Evolutionary conservation across 2,888 invertebrate genomes (phyloP).

Genomic region (Tyria jacobaeae): DNA sequence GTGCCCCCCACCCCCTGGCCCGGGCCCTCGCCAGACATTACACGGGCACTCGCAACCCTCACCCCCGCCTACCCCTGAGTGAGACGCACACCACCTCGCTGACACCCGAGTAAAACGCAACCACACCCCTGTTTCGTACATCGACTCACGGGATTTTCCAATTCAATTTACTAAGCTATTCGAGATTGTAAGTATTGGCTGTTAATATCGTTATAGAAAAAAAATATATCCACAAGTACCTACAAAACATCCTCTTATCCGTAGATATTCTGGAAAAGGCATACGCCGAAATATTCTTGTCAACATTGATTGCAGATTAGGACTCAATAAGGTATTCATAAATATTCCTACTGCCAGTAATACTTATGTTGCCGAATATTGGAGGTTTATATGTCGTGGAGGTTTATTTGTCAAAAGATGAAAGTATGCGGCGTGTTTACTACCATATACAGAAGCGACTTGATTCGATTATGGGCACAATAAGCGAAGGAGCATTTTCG

Average conservation of each 20-base stretch:
- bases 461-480: conserved; percentile 85
- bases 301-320: conserved; percentile 42
- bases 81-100: conserved; percentile 65
- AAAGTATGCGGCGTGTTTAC: conserved; percentile 71
- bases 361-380: conserved; percentile 48
- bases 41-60: conserved; percentile 73
- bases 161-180: conserved; percentile 77
- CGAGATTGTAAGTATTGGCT: conserved; percentile 55
- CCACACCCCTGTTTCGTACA: conserved; percentile 84
- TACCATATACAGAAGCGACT: conserved; percentile 78
- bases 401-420: conserved; percentile 72
- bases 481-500: conserved; percentile 82
- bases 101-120: conserved; percentile 72
- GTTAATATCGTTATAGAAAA: conserved; percentile 45
- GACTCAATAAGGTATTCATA: conserved; percentile 30
- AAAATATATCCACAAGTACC: conserved; percentile 41
- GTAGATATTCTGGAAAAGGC: conserved; percentile 22
- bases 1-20: conserved; percentile 54
- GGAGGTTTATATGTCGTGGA: conserved; percentile 61
- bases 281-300: conserved; percentile 27
- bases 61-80: conserved; percentile 65
- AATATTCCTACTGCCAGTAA: conserved; percentile 49
- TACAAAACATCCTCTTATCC: conserved; percentile 18
- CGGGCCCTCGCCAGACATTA: conserved; percentile 72
- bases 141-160: conserved; percentile 85